A percentile compares a stretch with the other conserved stretches of the same genome.
These are phyloP conservation scores for Prionace glauca DNA, from an alignment of 2,797 vertebrate genomes.

Conservation along the genomic window DNA sequence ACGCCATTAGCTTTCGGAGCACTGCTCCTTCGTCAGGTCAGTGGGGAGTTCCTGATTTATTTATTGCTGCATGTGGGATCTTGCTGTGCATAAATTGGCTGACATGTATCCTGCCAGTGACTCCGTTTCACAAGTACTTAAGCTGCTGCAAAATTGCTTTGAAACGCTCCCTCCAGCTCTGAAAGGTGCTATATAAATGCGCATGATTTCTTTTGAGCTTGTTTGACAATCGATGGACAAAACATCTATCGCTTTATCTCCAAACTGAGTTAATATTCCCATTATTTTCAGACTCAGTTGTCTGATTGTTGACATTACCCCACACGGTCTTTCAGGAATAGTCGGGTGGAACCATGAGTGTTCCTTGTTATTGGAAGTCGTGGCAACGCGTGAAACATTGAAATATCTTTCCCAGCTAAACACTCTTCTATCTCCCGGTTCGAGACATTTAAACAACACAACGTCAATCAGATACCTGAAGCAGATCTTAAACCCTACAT, in stretches of 20 bases:
- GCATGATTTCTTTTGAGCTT: not conserved
- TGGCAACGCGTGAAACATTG: not conserved
- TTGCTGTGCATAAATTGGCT: not conserved
- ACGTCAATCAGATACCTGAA: not conserved
- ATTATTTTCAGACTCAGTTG: not conserved
- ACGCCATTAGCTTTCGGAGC: no score
- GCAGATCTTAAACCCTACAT: no score
- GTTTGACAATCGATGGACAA: no score
- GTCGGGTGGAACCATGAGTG: not conserved
- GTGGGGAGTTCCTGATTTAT: not conserved
- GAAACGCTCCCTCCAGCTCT: not conserved
- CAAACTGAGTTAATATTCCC: not conserved
- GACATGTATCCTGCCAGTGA: not conserved
- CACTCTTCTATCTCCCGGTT: not conserved
- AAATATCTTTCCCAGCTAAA: not conserved
- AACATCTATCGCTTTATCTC: not conserved
- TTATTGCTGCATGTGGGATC: not conserved
- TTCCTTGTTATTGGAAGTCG: not conserved
- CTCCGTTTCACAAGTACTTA: not conserved
- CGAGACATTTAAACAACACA: not conserved
- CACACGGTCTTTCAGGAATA: not conserved
- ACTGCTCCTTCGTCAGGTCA: no score
- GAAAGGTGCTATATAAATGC: not conserved
- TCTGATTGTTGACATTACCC: not conserved
- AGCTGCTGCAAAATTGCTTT: no score